Evolutionary conservation across 2,113 vertebrate genomes (phyloP).

Genomic region (Aptenodytes forsteri): DNA sequence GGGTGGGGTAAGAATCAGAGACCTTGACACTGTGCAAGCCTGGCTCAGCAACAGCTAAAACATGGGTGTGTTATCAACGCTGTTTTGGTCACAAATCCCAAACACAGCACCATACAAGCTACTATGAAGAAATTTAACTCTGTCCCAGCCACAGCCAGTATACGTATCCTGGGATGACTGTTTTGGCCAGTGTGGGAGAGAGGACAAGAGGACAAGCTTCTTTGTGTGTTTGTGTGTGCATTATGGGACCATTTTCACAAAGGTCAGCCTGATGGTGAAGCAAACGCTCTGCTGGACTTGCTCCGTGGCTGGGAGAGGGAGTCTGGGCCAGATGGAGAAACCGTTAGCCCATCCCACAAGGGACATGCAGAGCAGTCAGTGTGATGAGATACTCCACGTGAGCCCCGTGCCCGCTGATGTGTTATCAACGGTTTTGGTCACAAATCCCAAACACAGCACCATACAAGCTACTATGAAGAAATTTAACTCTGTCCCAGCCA

Average conservation of each 20-base stretch:
- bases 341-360: rapidly evolving
- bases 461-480: too few species aligned
- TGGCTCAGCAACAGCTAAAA: not conserved
- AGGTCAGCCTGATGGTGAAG: not conserved
- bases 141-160: not conserved
- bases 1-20: not conserved
- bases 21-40: not conserved
- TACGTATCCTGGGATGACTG: not conserved
- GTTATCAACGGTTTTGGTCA: too few species aligned
- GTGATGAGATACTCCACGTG: not conserved
- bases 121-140: not conserved
- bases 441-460: too few species aligned
- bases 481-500: too few species aligned
- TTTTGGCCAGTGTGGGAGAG: not conserved
- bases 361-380: not conserved
- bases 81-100: not conserved
- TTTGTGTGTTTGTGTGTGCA: not conserved
- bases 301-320: not conserved
- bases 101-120: not conserved
- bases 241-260: not conserved
- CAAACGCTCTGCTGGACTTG: not conserved
- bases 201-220: not conserved
- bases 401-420: not conserved
- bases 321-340: not conserved
- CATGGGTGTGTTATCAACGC: not conserved